phyloP scores from a whole-genome alignment of 1,140 invertebrate species.

The Hyposmocoma kahamanoa region DNA sequence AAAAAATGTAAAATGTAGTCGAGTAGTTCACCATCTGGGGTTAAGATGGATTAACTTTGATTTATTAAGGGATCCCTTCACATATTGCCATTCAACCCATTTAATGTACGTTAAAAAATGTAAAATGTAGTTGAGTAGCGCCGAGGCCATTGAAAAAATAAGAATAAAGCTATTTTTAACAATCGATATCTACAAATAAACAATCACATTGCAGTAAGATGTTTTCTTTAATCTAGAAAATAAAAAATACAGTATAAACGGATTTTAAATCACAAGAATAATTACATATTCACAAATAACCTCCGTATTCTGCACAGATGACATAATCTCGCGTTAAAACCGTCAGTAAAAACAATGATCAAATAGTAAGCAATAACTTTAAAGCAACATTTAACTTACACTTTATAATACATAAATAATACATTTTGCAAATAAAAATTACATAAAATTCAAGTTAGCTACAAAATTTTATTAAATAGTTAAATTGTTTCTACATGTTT shows the following conservation, averaged over 20 bases:
- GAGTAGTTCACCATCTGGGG: too few relatives aligned
- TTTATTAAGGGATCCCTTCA: too few relatives aligned
- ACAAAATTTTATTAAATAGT: slow-evolving; percentile 58
- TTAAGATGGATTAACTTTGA: too few relatives aligned
- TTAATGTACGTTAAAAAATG: too few relatives aligned
- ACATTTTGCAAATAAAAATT: slow-evolving; percentile 69
- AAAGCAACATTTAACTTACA: slow-evolving; percentile 71
- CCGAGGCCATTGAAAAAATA: too few relatives aligned
- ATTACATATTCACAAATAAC: slow-evolving; percentile 74
- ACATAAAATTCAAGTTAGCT: slow-evolving; percentile 70
- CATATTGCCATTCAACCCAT: too few relatives aligned
- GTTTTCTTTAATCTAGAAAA: slow-evolving; percentile 73
- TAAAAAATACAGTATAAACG: slow-evolving; percentile 72
- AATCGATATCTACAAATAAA: too few relatives aligned
- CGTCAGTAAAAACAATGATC: slow-evolving; percentile 60
- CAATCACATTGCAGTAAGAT: slow-evolving; percentile 53
- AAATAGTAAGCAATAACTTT: slow-evolving; percentile 64
- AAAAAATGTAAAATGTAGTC: too few relatives aligned
- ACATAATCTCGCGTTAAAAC: slow-evolving; percentile 57
- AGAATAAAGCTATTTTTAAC: too few relatives aligned
- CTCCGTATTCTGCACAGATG: slow-evolving; percentile 48
- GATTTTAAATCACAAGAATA: slow-evolving; percentile 72
- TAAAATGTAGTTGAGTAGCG: too few relatives aligned
- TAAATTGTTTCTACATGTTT: slow-evolving; percentile 62
- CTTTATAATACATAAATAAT: slow-evolving; percentile 71